These are phyloP conservation scores for Xylota sylvarum DNA, from an alignment of 2,888 invertebrate genomes.

Conservation along the genomic window DNA sequence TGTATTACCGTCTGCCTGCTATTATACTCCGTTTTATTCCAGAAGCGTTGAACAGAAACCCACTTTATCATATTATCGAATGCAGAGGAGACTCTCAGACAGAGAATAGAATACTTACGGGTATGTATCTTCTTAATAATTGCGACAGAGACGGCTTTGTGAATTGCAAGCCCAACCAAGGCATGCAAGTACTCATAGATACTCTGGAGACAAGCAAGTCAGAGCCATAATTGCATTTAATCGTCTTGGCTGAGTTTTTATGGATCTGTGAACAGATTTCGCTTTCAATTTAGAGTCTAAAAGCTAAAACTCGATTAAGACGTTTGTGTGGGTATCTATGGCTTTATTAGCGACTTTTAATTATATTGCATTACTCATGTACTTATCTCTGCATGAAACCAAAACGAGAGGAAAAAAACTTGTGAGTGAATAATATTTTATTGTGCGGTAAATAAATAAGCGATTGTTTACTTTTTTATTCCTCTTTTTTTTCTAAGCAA, in stretches of 20 bases:
- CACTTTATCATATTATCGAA: conserved; percentile 16
- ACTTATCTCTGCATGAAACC: conserved; percentile 17
- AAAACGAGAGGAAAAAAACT: background rate
- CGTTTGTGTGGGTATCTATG: background rate
- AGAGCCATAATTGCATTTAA: conserved; percentile 38
- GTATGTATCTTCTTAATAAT: conserved; percentile 3
- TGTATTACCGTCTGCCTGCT: background rate
- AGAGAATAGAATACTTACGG: conserved; percentile 7
- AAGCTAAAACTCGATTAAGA: background rate
- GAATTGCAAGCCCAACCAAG: conserved; percentile 18
- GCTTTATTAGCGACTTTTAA: conserved; percentile 4
- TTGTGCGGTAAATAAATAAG: conserved; percentile 20
- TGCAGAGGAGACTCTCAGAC: conserved; percentile 15
- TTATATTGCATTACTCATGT: conserved; percentile 37
- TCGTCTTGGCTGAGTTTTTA: background rate
- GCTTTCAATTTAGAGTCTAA: background rate
- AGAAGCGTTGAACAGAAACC: background rate
- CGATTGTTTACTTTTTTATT: conserved; percentile 32
- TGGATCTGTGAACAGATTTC: background rate
- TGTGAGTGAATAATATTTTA: conserved; percentile 26
- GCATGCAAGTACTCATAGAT: background rate
- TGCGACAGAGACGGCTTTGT: conserved; percentile 15
- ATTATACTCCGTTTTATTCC: conserved; percentile 19
- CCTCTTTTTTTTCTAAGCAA: conserved; percentile 10
- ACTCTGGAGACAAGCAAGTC: background rate